Base-by-base conservation (phyloP, 2,113 vertebrate genomes). In the Lanius ludovicianus region DNA sequence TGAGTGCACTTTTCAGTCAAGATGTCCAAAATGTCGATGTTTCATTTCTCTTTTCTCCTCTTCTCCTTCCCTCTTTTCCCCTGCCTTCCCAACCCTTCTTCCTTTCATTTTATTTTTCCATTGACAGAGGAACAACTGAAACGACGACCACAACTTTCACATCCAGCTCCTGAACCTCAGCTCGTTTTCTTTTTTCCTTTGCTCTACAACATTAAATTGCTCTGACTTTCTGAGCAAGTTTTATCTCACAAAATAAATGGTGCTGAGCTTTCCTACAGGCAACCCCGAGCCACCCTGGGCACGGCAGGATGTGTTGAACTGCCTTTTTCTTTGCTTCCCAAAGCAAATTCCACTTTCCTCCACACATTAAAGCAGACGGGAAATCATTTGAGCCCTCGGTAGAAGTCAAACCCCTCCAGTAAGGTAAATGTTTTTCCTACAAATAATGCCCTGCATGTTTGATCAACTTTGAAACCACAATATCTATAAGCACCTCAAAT, bases 361-460 rank as follows among this genome's bases (percentile, higher is more conserved):
- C 83, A 90, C 21, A 81, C 95, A 69, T 83, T 79, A 80, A 91
- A 88, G 93, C 79, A 69, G 83, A 92, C 4, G 28, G 90, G 90
- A 97, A 94, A 96, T 92, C 82, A 90, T 92, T 77, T 87, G 95
- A 96, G 82, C 90, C 71, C 87, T 91, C 55, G 52, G 56, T 75
- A 15, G 71, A 81, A 84, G 65, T 94, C 93, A 73, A 57, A 62
- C 47, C 68, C 87, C 68, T 85, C 64, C 90, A 91, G 69, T 76
- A 92, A 96, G 96, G 90, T 95, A 94, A 92, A 95, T 83, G 94
- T 91, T 96, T 96, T 94, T 92, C 94, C 92, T 95, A 89, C 89
- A 95, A 96, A 95, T 95, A 95, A 92, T 41, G 84, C 74, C 77
- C 85, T 37, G 63, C 83, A 28, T 71, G 74, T 95, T 92, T 95